These are phyloP conservation scores for Toxotes lorentzi DNA, from an alignment of 2,797 vertebrate species.

Conservation along the genomic window DNA sequence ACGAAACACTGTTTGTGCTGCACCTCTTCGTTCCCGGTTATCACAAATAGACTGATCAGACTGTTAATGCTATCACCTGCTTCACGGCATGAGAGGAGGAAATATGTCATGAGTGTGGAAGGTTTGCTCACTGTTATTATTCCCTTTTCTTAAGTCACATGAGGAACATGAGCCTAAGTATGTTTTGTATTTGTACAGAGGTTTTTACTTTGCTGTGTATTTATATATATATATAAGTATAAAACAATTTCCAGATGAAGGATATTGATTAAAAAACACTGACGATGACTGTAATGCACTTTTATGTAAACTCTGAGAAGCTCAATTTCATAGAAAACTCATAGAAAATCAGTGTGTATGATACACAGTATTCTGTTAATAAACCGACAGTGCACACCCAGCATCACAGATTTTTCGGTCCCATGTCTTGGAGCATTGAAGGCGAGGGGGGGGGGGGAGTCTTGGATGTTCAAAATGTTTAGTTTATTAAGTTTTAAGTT, in stretches of 20 bases:
- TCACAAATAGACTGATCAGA: constrained; percentile 15
- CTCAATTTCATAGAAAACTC: constrained; percentile 19
- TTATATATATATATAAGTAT: constrained; percentile 40
- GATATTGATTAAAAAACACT: constrained; percentile 34
- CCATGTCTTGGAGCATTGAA: background rate
- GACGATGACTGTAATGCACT: constrained; percentile 61
- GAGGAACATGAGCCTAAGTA: constrained; percentile 29
- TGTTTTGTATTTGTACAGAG: constrained; percentile 55
- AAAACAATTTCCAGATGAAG: constrained; percentile 42
- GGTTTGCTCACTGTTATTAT: constrained; percentile 5
- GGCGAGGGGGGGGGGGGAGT: no score
- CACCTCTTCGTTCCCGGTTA: constrained; percentile 7
- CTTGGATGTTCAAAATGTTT: constrained; percentile 1
- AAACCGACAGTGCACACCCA: constrained; percentile 40
- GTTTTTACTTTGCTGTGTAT: constrained; percentile 47
- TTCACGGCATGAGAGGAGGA: constrained; percentile 24
- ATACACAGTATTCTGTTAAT: constrained; percentile 44
- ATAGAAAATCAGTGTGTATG: constrained; percentile 1
- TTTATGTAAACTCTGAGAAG: constrained; percentile 41
- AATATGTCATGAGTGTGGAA: background rate
- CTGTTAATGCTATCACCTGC: background rate
- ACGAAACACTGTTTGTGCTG: background rate
- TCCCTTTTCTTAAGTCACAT: background rate
- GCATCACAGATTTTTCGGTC: background rate
- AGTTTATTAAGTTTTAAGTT: constrained; percentile 34